phyloP scores from a whole-genome alignment of 1,140 invertebrate species.

The Halyomorpha halys region DNA sequence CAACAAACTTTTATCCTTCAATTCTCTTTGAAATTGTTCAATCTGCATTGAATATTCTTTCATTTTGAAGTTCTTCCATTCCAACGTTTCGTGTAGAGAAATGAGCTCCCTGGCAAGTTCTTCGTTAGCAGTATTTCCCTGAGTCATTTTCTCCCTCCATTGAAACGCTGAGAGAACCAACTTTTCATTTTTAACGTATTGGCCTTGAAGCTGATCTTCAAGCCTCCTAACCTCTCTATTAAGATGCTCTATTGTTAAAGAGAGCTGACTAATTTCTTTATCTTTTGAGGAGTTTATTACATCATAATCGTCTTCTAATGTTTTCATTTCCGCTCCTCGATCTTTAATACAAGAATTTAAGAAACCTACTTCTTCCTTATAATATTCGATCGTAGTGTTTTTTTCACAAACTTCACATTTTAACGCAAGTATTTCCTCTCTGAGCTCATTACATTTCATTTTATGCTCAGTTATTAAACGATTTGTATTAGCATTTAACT shows the following conservation, averaged over 20 bases:
- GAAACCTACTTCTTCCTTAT: constrained; percentile 3
- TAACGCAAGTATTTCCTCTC: background rate
- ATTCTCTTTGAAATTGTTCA: background rate
- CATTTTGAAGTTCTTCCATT: constrained; percentile 1
- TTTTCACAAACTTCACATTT: constrained; percentile 6
- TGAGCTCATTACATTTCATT: background rate
- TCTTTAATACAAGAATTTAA: background rate
- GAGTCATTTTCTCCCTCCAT: background rate
- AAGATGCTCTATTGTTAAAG: background rate
- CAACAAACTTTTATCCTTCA: background rate
- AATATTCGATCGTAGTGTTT: background rate
- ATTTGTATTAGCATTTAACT: background rate
- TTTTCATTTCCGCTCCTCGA: background rate
- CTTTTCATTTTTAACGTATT: background rate
- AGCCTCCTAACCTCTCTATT: background rate
- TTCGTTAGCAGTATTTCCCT: constrained; percentile 5
- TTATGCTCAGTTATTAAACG: background rate
- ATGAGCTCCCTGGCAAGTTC: constrained; percentile 1
- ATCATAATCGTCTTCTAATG: background rate
- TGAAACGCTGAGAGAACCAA: background rate
- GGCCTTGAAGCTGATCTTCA: background rate
- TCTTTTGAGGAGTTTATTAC: constrained; percentile 1
- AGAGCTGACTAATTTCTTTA: background rate
- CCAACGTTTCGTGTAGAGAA: background rate
- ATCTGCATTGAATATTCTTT: background rate